Evolutionary conservation across 2,113 vertebrate genomes (phyloP).

Genomic region (Platichthys stellatus): DNA sequence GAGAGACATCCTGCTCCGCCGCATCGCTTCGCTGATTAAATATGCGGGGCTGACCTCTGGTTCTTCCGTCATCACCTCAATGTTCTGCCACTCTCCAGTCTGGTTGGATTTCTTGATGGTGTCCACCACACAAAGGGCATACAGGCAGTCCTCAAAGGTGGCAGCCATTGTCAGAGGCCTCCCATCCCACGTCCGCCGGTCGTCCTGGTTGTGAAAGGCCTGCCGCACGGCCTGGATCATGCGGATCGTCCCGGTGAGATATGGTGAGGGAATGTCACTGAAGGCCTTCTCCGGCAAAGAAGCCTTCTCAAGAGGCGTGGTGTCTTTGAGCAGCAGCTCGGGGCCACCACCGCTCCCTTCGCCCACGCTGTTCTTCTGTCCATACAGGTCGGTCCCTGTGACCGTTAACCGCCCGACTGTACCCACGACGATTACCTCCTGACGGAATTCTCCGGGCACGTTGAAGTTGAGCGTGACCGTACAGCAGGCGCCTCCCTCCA

Average conservation of each 20-base stretch:
- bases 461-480: slow-evolving; percentile 98
- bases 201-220: slow-evolving; percentile 97
- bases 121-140: slow-evolving; percentile 96
- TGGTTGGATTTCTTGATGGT: slow-evolving; percentile 97
- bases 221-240: slow-evolving; percentile 97
- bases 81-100: slow-evolving; percentile 97
- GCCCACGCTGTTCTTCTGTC: slow-evolving; percentile 89
- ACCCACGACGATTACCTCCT: slow-evolving; percentile 94
- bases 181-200: slow-evolving; percentile 95
- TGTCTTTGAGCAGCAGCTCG: slow-evolving; percentile 92
- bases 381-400: slow-evolving; percentile 91
- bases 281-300: slow-evolving; percentile 95
- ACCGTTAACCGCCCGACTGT: slow-evolving; percentile 88
- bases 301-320: slow-evolving; percentile 89
- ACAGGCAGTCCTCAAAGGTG: slow-evolving; percentile 98
- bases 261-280: slow-evolving; percentile 94
- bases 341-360: slow-evolving; percentile 77
- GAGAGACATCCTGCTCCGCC: slow-evolving; percentile 95
- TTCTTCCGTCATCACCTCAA: slow-evolving; percentile 96
- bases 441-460: slow-evolving; percentile 94
- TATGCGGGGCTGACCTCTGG: slow-evolving; percentile 96
- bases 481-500: slow-evolving; percentile 95
- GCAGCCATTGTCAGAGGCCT: slow-evolving; percentile 96
- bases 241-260: slow-evolving; percentile 94
- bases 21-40: slow-evolving; percentile 97